A percentile compares a stretch with the other conserved stretches of the same genome.
phyloP scores from a whole-genome alignment of 2,113 vertebrate genomes.

The Cyanistes caeruleus region DNA sequence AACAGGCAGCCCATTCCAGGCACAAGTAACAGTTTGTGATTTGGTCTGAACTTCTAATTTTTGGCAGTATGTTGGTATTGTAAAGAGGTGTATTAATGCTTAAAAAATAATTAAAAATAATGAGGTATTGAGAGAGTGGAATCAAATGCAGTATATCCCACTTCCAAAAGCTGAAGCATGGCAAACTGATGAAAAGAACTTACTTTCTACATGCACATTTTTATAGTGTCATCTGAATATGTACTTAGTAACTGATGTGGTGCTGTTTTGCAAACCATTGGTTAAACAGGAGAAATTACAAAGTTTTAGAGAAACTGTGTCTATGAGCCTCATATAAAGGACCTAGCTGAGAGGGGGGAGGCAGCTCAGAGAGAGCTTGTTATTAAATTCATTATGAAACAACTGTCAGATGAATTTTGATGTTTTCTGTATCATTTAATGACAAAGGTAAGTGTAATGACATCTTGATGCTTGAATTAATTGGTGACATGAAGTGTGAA shows the following conservation, averaged over 20 bases:
- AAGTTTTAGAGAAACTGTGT: background rate
- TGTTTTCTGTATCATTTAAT: background rate
- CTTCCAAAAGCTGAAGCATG: background rate
- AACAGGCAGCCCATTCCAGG: background rate
- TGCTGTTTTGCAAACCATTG: background rate
- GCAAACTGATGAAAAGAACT: background rate
- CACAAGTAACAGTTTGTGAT: background rate
- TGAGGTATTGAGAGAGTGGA: background rate
- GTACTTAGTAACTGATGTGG: background rate
- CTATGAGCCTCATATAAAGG: background rate
- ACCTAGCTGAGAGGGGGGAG: background rate
- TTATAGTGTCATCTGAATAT: background rate
- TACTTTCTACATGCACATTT: background rate
- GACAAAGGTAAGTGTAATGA: background rate
- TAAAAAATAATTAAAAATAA: constrained; percentile 18
- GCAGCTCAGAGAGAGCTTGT: background rate
- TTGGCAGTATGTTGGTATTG: background rate
- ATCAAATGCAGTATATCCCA: background rate
- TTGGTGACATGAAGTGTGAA: background rate
- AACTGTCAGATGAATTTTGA: background rate
- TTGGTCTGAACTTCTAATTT: background rate
- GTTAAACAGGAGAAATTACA: background rate
- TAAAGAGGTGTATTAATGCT: background rate
- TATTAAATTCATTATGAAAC: background rate
- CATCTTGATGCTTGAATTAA: background rate